Conservation (phyloP, 64 coral and sea anemone species). For the Pachyseris speciosa region DNA sequence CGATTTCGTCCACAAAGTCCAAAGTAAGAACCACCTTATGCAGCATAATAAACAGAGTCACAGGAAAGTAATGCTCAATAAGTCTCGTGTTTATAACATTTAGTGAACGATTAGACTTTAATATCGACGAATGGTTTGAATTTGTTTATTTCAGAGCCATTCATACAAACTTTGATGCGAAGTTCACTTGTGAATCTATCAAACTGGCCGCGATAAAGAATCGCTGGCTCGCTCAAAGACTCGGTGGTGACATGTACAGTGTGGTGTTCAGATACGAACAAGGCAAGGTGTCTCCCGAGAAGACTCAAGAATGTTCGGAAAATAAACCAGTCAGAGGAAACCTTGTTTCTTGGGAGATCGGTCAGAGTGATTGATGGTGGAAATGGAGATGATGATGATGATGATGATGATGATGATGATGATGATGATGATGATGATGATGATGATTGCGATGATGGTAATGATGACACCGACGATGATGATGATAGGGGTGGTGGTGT, state of each 20-base stretch:
- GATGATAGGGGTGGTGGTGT: neutral
- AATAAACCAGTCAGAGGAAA: too few species aligned
- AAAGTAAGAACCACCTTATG: too few species aligned
- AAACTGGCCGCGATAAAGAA: constrained; percentile 98
- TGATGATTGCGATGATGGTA: too few species aligned
- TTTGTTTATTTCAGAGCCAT: constrained; percentile 47
- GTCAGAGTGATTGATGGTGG: neutral
- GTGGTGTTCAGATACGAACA: constrained; percentile 86
- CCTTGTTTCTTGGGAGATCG: neutral
- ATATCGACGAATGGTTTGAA: neutral
- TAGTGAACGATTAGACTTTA: too few species aligned
- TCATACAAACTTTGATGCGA: constrained; percentile 93
- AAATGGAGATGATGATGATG: neutral
- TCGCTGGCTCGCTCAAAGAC: constrained; percentile 87
- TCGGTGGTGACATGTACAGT: constrained; percentile 95
- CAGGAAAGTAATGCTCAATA: too few species aligned
- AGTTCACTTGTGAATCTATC: constrained; percentile 91
- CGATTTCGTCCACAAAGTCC: too few species aligned
- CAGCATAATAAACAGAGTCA: too few species aligned
- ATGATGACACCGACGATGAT: too few species aligned
- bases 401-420: neutral
- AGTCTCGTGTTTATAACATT: too few species aligned
- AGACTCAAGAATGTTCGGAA: neutral
- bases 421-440: too few species aligned
- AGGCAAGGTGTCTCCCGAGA: neutral